These are phyloP conservation scores for Sorex araneus DNA, from an alignment of 2,113 vertebrate species.

Conservation along the genomic window DNA sequence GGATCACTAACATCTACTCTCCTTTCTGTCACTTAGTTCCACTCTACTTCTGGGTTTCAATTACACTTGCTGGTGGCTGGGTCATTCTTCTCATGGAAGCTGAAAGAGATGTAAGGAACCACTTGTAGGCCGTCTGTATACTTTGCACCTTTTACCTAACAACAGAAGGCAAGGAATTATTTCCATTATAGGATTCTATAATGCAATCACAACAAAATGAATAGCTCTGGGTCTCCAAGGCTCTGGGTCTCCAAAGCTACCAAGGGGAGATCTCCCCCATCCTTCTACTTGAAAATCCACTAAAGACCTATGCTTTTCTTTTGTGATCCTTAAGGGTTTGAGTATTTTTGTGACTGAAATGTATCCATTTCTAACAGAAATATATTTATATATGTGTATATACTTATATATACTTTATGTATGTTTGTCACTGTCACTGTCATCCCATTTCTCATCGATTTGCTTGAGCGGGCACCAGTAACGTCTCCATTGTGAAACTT, in stretches of 20 bases:
- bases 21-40: background rate
- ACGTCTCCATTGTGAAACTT: too few species aligned
- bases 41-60: background rate
- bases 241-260: too few species aligned
- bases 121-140: background rate
- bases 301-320: background rate
- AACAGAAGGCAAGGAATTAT: background rate
- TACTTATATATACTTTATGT: background rate
- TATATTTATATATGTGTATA: background rate
- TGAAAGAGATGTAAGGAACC: background rate
- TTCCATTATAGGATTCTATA: background rate
- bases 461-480: too few species aligned
- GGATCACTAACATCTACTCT: background rate
- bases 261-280: too few species aligned
- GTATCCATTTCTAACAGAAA: background rate
- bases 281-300: background rate
- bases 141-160: background rate
- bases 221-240: too few species aligned
- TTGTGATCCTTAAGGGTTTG: background rate
- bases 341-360: background rate
- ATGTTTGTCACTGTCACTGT: too few species aligned
- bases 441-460: too few species aligned
- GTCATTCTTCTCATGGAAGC: background rate
- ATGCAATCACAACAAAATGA: too few species aligned
- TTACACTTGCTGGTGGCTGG: background rate